These are phyloP conservation scores for Campoplex capitator DNA, from an alignment of 2,888 invertebrate genomes.

Conservation along the genomic window DNA sequence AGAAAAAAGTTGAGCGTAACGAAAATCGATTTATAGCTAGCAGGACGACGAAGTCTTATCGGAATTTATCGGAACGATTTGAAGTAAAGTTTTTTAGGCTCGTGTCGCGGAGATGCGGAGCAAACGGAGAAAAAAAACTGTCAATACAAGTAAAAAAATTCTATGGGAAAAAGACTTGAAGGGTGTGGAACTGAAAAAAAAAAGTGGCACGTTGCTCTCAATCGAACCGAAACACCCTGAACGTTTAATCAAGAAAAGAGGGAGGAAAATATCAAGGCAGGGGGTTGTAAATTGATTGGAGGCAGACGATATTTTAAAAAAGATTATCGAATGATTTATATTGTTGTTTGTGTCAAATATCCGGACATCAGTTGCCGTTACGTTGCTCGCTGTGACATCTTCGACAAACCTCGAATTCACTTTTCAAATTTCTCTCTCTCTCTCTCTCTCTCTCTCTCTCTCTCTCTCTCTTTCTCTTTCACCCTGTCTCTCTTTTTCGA, in stretches of 20 bases:
- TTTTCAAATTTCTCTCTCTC: conserved; percentile 19
- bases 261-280: not conserved
- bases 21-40: conserved; percentile 22
- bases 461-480: not conserved
- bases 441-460: not conserved
- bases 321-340: not conserved
- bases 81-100: conserved; percentile 6
- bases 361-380: not conserved
- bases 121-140: conserved; percentile 7
- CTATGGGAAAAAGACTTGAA: not conserved
- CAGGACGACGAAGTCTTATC: conserved; percentile 3
- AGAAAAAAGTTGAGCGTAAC: conserved; percentile 25
- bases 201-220: not conserved
- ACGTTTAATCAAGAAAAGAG: not conserved
- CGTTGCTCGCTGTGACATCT: not conserved
- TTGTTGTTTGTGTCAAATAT: not conserved
- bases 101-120: not conserved
- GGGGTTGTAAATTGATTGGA: not conserved
- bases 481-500: conserved; percentile 8
- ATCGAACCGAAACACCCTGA: not conserved
- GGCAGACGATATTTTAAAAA: not conserved
- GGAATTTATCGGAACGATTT: not conserved
- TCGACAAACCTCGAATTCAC: not conserved
- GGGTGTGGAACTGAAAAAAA: not conserved
- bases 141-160: not conserved